Percentiles rank a stretch among this genome's conserved stretches.
These are phyloP conservation scores for Andrena bucephala DNA, from an alignment of 2,888 invertebrate species.

Conservation along the genomic window DNA sequence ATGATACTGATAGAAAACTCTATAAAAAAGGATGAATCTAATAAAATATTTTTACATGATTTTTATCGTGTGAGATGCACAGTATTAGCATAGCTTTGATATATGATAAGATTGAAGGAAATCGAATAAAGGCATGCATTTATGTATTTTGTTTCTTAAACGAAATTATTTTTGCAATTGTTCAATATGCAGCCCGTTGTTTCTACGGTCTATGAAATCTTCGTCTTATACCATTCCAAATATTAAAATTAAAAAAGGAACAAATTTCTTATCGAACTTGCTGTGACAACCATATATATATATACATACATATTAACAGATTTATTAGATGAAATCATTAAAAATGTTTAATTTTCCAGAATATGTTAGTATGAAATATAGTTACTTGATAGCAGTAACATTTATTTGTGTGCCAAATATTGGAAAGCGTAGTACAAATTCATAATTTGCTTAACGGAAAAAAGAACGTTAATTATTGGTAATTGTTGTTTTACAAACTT, in stretches of 20 bases:
- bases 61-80: conserved; percentile 33
- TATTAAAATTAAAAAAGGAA: conserved; percentile 13
- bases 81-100: conserved; percentile 57
- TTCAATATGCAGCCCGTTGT: conserved; percentile 17
- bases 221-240: conserved; percentile 40
- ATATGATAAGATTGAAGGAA: conserved; percentile 25
- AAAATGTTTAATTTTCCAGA: conserved; percentile 24
- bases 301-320: conserved; percentile 19
- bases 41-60: conserved; percentile 50
- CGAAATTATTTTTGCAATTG: conserved; percentile 34
- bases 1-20: conserved; percentile 21
- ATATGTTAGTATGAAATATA: conserved; percentile 3
- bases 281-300: conserved; percentile 21
- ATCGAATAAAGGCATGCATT: conserved; percentile 38
- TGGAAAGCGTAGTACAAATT: conserved; percentile 42
- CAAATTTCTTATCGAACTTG: conserved; percentile 16
- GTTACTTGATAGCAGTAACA: conserved; percentile 37
- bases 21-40: conserved; percentile 18
- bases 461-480: neutral
- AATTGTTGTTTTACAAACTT: conserved; percentile 6
- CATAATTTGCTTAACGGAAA: conserved; percentile 29
- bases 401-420: conserved; percentile 51
- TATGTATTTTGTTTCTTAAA: conserved; percentile 30
- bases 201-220: conserved; percentile 25
- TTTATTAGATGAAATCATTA: conserved; percentile 21